Percentiles rank a stretch among this genome's conserved stretches.
Conservation (phyloP, 2,888 invertebrate genomes). For the Ectemnius cavifrons region DNA sequence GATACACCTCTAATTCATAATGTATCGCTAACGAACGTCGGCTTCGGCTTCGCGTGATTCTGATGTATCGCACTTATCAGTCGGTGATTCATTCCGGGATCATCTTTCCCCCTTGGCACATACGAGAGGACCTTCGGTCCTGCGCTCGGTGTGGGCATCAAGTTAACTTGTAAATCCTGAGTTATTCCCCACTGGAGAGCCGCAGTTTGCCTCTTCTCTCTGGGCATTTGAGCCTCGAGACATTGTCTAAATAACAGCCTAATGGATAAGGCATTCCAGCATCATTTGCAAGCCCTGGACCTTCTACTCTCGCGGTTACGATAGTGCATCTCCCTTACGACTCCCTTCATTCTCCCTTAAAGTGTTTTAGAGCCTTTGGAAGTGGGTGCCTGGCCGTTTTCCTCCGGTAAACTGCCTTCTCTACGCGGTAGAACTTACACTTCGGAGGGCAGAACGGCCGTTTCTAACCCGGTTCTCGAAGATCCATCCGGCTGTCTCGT, state of each 20-base stretch:
- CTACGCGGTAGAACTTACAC: constrained; percentile 34
- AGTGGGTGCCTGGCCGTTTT: constrained; percentile 56
- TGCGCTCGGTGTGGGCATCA: constrained; percentile 10
- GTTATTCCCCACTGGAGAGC: constrained; percentile 20
- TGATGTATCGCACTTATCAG: not conserved
- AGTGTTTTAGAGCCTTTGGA: constrained; percentile 58
- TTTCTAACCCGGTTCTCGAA: constrained; percentile 53
- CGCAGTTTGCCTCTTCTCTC: constrained; percentile 14
- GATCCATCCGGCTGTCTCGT: constrained; percentile 52
- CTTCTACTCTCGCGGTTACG: constrained; percentile 42
- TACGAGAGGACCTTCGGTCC: not conserved
- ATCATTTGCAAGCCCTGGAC: constrained; percentile 33
- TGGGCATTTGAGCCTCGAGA: constrained; percentile 20
- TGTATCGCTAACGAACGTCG: constrained; percentile 8
- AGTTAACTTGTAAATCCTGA: constrained; percentile 49
- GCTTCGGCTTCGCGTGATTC: constrained; percentile 13
- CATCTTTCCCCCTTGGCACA: too few relatives aligned
- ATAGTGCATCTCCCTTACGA: constrained; percentile 58
- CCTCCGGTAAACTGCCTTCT: constrained; percentile 50
- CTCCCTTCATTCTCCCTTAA: constrained; percentile 58
- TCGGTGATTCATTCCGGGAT: not conserved
- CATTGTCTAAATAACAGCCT: constrained; percentile 57
- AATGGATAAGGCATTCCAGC: constrained; percentile 49
- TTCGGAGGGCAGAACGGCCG: constrained; percentile 36
- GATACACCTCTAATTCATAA: not conserved